These are phyloP conservation scores for Acleris sparsana DNA, from an alignment of 2,888 invertebrate species.

Conservation along the genomic window DNA sequence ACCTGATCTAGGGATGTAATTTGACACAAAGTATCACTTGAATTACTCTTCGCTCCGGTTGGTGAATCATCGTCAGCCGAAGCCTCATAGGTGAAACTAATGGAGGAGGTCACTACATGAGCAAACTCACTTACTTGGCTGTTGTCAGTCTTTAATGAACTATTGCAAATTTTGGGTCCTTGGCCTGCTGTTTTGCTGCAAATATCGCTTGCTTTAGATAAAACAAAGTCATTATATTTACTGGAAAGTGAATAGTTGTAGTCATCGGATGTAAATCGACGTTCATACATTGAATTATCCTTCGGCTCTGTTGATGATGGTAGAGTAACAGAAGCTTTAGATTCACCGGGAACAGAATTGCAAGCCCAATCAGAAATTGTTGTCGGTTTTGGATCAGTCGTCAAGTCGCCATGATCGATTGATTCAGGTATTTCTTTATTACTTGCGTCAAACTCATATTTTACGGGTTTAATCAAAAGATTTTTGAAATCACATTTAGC, in stretches of 20 bases:
- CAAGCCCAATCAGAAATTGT: conserved; percentile 61
- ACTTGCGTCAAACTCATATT: conserved; percentile 49
- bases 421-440: conserved; percentile 54
- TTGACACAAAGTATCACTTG: conserved; percentile 82
- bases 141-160: conserved; percentile 73
- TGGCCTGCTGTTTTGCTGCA: conserved; percentile 69
- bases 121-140: conserved; percentile 81
- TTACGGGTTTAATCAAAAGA: conserved; percentile 52
- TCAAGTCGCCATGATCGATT: conserved; percentile 48
- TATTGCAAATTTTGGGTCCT: conserved; percentile 71
- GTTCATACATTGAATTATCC: conserved; percentile 63
- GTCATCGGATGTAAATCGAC: conserved; percentile 63
- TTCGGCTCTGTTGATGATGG: conserved; percentile 66
- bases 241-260: conserved; percentile 68
- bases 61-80: conserved; percentile 77
- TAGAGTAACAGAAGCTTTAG: conserved; percentile 64
- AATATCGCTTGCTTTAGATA: conserved; percentile 71
- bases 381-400: conserved; percentile 50
- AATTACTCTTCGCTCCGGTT: conserved; percentile 76
- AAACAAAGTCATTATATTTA: conserved; percentile 73
- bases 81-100: conserved; percentile 80
- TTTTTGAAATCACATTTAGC: conserved; percentile 66
- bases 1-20: conserved; percentile 80
- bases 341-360: conserved; percentile 70
- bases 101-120: conserved; percentile 78